Percentiles rank a stretch among this genome's conserved stretches.
These are phyloP conservation scores for Scaptodrosophila lebanonensis DNA, from an alignment of 1,140 invertebrate genomes.

Conservation along the genomic window DNA sequence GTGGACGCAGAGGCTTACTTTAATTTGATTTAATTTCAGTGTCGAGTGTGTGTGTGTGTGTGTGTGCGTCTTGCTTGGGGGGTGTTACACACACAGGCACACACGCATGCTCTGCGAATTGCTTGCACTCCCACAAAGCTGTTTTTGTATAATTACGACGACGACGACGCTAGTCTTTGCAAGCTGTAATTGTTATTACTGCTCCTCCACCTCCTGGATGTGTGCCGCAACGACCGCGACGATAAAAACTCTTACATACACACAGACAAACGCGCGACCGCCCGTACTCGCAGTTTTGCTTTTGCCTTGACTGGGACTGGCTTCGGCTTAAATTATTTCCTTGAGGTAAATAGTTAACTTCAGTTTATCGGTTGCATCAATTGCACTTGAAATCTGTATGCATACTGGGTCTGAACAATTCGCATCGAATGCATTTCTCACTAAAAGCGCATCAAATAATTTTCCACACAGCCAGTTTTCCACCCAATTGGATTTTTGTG, in stretches of 20 bases:
- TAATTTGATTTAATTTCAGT: constrained; percentile 22
- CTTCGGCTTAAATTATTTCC: not conserved
- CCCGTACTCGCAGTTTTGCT: constrained; percentile 2
- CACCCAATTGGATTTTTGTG: constrained; percentile 53
- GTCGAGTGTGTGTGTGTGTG: constrained; percentile 17
- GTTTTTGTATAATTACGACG: constrained; percentile 47
- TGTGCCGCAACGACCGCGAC: constrained; percentile 31
- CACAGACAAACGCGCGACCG: constrained; percentile 2
- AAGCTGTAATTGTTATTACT: constrained; percentile 24
- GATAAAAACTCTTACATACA: constrained; percentile 15
- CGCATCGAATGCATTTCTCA: not conserved
- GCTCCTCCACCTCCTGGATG: constrained; percentile 14
- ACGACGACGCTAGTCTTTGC: constrained; percentile 38
- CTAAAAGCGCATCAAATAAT: constrained; percentile 26
- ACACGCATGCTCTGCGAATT: constrained; percentile 29
- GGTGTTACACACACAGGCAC: constrained; percentile 51
- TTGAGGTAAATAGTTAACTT: constrained; percentile 13
- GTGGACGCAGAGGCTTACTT: constrained; percentile 3
- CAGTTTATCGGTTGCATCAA: not conserved
- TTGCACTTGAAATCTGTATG: too few relatives aligned
- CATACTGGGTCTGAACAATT: too few relatives aligned
- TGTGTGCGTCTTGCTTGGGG: constrained; percentile 47
- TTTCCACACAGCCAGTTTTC: constrained; percentile 52
- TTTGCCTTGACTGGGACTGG: not conserved
- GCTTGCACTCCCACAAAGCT: constrained; percentile 70